Evolutionary conservation across 2,797 vertebrate genomes (phyloP).

Genomic region (Hephaestus fuliginosus): DNA sequence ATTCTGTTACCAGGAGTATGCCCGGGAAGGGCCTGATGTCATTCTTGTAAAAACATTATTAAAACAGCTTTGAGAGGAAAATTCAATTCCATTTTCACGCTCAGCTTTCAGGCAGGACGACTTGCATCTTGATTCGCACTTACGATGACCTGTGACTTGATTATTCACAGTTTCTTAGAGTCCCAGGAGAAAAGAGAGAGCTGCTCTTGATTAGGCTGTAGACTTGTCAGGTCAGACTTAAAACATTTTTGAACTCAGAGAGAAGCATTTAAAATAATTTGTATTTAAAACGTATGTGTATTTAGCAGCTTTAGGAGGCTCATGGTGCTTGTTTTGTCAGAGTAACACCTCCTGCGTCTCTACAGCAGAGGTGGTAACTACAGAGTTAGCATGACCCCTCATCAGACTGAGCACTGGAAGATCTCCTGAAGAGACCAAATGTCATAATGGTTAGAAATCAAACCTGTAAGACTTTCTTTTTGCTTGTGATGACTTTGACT

Average conservation of each 20-base stretch:
- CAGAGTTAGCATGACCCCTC: no score
- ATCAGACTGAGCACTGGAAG: no score
- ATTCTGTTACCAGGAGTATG: neutral
- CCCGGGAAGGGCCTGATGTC: neutral
- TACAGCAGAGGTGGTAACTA: no score
- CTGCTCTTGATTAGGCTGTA: neutral
- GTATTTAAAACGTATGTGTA: neutral
- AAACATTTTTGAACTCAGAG: no score
- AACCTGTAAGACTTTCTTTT: no score
- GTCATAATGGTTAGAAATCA: no score
- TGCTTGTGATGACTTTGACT: no score
- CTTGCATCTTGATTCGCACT: neutral
- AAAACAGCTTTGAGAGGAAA: neutral
- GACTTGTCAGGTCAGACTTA: neutral
- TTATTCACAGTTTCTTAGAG: neutral
- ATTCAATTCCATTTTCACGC: neutral
- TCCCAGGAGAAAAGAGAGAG: neutral
- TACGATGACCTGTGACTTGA: neutral
- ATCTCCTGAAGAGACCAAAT: no score
- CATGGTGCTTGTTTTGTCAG: no score
- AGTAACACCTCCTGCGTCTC: no score
- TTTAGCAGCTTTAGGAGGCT: neutral
- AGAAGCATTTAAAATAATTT: neutral
- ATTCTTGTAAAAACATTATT: neutral
- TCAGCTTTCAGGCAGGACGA: neutral